Base-by-base conservation (phyloP, 2,797 vertebrate species). In the Lindbergichthys nudifrons region DNA sequence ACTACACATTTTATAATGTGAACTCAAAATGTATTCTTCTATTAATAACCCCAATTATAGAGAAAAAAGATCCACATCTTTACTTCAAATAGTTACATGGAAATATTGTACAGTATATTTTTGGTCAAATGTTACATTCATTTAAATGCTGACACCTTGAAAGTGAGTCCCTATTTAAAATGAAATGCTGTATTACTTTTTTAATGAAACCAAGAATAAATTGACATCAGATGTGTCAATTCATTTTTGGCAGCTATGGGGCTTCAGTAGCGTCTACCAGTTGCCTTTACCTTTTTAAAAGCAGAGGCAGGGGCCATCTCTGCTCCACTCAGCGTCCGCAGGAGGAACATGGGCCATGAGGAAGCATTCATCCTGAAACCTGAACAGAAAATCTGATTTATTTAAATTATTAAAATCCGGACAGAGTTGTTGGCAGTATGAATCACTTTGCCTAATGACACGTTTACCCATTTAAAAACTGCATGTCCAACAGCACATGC, bases 311-410 rank as follows among this genome's bases (percentile, higher is more conserved):
- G 97, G 18, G 98, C 97, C 95, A 98, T 96, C 86, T 99, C 97
- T 73, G 97, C 97, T 89, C 96, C 96, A 62, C 93, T 98, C 79
- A 99, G 91, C 2, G 97, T 98, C 88, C 96, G 93, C 75, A 98
- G 88, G 30, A 99, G 95, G 84, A 99, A 99, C 96, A 97, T 97
- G 62, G 97, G 97, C 98, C 98, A 99, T 10, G 98, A 99, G 0
- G 96, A 98, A 0, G 96, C 95, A 70, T 97, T 98, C 98, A 98
- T 98, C 88, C 96, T 94, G 90, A 97, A 99, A 8, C 98, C 98
- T 99, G 74, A 51, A 30, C 43, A 75, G 30, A 83, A 46, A 4
- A 32, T 46, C 30, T 59, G 3, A 58, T 63, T 62, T 18, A 59
- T 42, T n/a, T 5, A 50, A 65, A 32, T 62, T 18, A 59, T 42